Evolutionary conservation across 2,888 invertebrate species (phyloP).

Genomic region (Cabera pusaria): DNA sequence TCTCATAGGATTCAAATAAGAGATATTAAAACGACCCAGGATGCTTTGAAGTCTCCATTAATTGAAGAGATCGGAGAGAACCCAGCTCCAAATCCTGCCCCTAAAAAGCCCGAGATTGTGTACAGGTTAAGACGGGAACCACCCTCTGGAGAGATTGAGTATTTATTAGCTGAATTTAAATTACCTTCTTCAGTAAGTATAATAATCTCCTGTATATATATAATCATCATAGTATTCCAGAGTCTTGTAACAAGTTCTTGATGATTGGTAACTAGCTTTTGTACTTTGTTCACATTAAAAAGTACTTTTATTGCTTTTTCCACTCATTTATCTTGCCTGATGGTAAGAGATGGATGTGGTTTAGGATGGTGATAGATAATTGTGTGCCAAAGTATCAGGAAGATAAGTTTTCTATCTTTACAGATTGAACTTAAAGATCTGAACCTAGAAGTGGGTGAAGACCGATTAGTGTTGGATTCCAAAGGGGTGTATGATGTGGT

Average conservation of each 20-base stretch:
- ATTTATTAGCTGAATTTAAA: slow-evolving; percentile 85
- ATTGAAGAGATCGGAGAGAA: slow-evolving; percentile 84
- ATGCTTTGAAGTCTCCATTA: slow-evolving; percentile 63
- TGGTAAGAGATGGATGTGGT: too few relatives aligned
- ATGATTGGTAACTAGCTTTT: too few relatives aligned
- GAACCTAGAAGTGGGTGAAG: slow-evolving; percentile 88
- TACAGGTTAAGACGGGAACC: slow-evolving; percentile 85
- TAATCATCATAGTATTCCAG: too few relatives aligned
- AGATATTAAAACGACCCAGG: slow-evolving; percentile 79
- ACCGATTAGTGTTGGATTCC: slow-evolving; percentile 87
- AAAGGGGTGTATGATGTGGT: slow-evolving; percentile 83
- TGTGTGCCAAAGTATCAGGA: too few relatives aligned
- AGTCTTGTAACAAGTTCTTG: too few relatives aligned
- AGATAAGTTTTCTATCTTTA: too few relatives aligned
- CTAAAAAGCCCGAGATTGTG: slow-evolving; percentile 70
- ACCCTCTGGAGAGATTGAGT: slow-evolving; percentile 75
- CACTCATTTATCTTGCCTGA: too few relatives aligned
- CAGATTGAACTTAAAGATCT: slow-evolving; percentile 85
- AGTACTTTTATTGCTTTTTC: too few relatives aligned
- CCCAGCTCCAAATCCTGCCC: slow-evolving; percentile 25
- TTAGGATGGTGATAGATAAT: too few relatives aligned
- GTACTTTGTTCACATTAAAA: too few relatives aligned
- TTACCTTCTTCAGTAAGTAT: slow-evolving; percentile 82
- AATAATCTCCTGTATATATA: too few relatives aligned
- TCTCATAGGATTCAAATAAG: slow-evolving; percentile 89